phyloP scores from a whole-genome alignment of 2,113 vertebrate genomes.

The Brienomyrus brachyistius region DNA sequence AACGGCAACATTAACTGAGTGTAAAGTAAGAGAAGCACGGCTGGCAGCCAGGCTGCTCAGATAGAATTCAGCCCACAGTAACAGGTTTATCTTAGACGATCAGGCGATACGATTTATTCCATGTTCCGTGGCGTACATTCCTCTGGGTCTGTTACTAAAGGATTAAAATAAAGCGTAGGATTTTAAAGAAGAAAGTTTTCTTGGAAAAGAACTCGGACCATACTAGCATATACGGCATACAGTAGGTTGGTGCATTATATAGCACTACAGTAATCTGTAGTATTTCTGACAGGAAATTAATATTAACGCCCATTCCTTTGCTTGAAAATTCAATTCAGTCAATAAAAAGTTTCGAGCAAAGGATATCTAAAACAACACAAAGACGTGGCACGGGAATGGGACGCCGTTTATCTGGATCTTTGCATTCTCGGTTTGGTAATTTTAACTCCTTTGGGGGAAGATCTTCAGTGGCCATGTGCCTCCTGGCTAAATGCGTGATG shows the following conservation, averaged over 20 bases:
- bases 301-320: neutral
- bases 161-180: neutral
- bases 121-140: neutral
- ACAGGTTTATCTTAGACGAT: neutral
- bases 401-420: neutral
- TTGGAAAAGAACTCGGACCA: neutral
- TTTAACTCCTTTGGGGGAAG: neutral
- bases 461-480: neutral
- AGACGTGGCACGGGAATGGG: neutral
- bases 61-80: neutral
- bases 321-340: neutral
- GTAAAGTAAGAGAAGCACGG: neutral
- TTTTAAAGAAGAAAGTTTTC: conserved; percentile 1
- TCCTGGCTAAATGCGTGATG: neutral
- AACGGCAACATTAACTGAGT: neutral
- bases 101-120: neutral
- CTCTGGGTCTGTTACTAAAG: neutral
- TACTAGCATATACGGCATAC: neutral
- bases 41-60: neutral
- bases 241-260: neutral
- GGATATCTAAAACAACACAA: neutral
- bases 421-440: neutral
- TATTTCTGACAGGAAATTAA: neutral
- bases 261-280: neutral
- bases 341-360: neutral